Evolutionary conservation across 1,140 invertebrate species (phyloP).

Genomic region (Trinorchestia longiramus): DNA sequence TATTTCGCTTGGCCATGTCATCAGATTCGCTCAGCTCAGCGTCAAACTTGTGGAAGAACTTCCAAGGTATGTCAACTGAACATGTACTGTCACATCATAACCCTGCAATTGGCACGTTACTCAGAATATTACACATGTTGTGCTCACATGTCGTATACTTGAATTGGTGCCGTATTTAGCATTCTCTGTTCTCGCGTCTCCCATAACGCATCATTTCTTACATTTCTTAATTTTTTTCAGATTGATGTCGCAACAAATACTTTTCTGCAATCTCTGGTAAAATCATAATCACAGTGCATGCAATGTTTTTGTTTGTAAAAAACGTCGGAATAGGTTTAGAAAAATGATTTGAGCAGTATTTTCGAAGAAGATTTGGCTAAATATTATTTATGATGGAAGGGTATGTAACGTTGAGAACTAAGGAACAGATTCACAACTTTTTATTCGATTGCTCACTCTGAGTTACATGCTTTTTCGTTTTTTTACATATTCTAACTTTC

Average conservation of each 20-base stretch:
- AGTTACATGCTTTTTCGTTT: neutral
- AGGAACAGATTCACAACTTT: too few relatives aligned
- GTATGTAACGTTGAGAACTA: too few relatives aligned
- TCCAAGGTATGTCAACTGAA: neutral
- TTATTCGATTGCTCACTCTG: neutral
- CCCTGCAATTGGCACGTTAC: neutral
- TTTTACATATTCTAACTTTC: neutral
- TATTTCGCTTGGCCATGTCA: neutral
- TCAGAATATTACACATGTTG: neutral
- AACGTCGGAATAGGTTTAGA: too few relatives aligned
- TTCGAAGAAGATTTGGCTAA: too few relatives aligned
- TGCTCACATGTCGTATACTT: neutral
- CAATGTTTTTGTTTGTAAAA: too few relatives aligned
- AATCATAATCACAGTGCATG: too few relatives aligned
- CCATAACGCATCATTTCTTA: too few relatives aligned
- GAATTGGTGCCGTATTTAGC: neutral
- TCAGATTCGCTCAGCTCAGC: neutral
- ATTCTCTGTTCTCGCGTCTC: neutral
- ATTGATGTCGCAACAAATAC: too few relatives aligned
- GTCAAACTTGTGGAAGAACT: neutral
- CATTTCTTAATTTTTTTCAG: too few relatives aligned
- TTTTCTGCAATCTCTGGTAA: too few relatives aligned
- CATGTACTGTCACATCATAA: neutral
- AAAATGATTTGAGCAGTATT: too few relatives aligned
- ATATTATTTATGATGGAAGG: too few relatives aligned